Evolutionary conservation across 2,113 vertebrate genomes (phyloP), one percentile per base, ranked within the genome.

Genomic region (Calyptomena viridis): DNA sequence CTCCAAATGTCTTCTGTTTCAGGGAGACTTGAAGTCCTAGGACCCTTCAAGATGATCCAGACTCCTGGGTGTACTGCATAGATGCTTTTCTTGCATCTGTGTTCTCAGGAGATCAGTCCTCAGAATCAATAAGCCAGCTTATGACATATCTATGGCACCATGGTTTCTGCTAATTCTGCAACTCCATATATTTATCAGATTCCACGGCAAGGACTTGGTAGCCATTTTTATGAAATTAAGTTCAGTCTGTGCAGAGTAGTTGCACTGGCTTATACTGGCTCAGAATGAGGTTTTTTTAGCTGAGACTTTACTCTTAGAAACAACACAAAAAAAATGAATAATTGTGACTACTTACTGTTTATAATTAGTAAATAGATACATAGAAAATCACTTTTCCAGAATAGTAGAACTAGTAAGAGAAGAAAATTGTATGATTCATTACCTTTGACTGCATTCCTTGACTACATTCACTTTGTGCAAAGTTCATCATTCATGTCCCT

Each of bases 61-160:
- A 27, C 10, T 67, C 21, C 23, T 78, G 21, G 2, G 3, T 62
- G 8, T 80, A 58, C 28, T 71, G 55, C 3, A 14, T 46, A 81
- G 17, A n/a, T 14, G 1, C 9, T 2, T 86, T 82, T 66, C 24
- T 76, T 58, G 20, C 1, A 2, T 2, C 5, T 24, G 33, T 5
- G 12, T 1, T 55, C 30, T 91, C 46, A 19, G 72, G 16, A 80
- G 3, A 67, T 50, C 23, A 14, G 37, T 58, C 3, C 7, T 5
- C 50, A 74, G 55, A 67, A 53, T 58, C 25, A 69, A 31, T 28
- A 73, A 64, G 1, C 2, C 40, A 73, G 0, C 2, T 55, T 56
- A 39, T 40, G 46, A 23, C 10, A 33, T 46, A 8, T 42, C 16
- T 33, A 3, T 44, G 50, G 5, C 16, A 30, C 33, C 53, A 33